Evolutionary conservation across 1,140 invertebrate genomes (phyloP).

Genomic region (Pogonomyrmex californicus): DNA sequence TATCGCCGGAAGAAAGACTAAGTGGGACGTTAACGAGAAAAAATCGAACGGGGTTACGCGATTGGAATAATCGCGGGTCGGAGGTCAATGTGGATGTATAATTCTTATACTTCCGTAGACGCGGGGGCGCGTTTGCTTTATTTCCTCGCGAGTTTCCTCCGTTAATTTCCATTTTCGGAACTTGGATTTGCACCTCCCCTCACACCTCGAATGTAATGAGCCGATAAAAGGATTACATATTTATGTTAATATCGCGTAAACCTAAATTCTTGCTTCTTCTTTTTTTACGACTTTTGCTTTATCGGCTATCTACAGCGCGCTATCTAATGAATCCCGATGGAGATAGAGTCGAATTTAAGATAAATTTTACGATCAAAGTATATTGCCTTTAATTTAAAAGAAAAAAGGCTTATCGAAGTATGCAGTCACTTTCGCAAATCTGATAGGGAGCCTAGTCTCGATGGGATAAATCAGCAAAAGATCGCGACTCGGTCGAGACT

Average conservation of each 20-base stretch:
- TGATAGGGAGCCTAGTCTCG: conserved; percentile 32
- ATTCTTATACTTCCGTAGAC: conserved; percentile 26
- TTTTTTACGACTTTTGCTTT: neutral
- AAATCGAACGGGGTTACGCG: conserved; percentile 62
- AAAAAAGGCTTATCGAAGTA: neutral
- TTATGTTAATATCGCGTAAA: neutral
- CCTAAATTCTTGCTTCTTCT: neutral
- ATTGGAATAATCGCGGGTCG: conserved; percentile 65
- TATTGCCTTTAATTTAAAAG: neutral
- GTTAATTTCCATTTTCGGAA: neutral
- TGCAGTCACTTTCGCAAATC: conserved; percentile 14
- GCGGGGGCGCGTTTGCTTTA: neutral
- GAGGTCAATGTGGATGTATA: conserved; percentile 47
- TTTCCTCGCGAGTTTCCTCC: neutral
- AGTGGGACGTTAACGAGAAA: conserved; percentile 62
- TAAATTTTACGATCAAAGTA: neutral
- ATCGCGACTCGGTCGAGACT: conserved; percentile 1
- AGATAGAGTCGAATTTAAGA: neutral
- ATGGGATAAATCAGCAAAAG: conserved; percentile 31
- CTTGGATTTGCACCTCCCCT: neutral
- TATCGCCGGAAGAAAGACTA: conserved; percentile 66
- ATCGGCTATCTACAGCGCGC: neutral
- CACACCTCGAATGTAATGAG: neutral
- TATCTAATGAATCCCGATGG: neutral
- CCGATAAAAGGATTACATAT: neutral